Evolutionary conservation across 2,888 invertebrate species (phyloP).

Genomic region (Oscheius sp.): DNA sequence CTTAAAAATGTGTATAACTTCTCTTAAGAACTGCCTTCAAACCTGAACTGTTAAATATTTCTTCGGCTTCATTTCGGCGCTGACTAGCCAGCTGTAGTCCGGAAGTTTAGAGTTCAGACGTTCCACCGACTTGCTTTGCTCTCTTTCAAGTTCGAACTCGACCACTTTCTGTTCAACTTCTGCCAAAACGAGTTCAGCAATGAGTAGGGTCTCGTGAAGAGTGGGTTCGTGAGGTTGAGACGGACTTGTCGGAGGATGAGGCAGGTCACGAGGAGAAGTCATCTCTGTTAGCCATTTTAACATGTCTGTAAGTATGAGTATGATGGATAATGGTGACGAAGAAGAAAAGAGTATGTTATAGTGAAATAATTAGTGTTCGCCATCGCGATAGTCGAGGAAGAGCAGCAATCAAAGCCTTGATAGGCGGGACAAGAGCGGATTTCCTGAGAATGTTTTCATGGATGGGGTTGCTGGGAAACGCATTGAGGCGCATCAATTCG

Average conservation of each 20-base stretch:
- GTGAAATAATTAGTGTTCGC: neutral
- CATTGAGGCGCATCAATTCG: neutral
- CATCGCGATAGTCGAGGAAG: neutral
- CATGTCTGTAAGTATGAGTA: neutral
- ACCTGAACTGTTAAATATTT: conserved; percentile 28
- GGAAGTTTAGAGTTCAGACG: conserved; percentile 2
- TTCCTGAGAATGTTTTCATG: neutral
- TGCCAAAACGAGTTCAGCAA: conserved; percentile 15
- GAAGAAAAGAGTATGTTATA: neutral
- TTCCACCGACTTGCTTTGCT: neutral
- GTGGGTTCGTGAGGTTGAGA: neutral
- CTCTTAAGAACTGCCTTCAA: neutral
- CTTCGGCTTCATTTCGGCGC: conserved; percentile 24
- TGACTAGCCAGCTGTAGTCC: conserved; percentile 33
- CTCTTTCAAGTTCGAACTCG: conserved; percentile 10
- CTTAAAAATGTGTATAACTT: neutral
- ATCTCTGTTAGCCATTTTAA: conserved; percentile 21
- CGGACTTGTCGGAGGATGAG: neutral
- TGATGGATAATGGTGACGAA: neutral
- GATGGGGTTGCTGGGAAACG: conserved; percentile 13
- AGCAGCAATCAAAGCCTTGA: neutral
- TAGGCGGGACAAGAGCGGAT: neutral
- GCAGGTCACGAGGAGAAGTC: conserved; percentile 4
- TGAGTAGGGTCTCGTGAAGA: neutral
- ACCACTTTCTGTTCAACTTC: conserved; percentile 19